phyloP scores from a whole-genome alignment of 2,797 vertebrate species.

The Sebastes taczanowskii region DNA sequence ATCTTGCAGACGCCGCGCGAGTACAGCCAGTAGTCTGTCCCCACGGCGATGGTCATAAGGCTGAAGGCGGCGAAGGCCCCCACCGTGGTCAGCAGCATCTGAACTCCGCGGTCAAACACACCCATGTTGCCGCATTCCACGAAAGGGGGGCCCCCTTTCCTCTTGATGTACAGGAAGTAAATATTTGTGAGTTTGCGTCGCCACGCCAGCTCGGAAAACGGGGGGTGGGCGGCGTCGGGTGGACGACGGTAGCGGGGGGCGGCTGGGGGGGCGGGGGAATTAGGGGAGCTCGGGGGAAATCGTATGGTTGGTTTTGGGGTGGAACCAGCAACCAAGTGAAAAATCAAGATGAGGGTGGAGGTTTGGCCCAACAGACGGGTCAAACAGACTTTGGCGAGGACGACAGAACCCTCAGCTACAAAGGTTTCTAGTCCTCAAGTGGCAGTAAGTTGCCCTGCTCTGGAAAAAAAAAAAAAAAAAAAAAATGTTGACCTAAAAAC shows the following conservation, averaged over 20 bases:
- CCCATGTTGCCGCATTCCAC: conserved; percentile 99
- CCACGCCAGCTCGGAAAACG: conserved; percentile 78
- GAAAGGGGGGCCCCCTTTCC: conserved; percentile 93
- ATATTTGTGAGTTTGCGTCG: conserved; percentile 84
- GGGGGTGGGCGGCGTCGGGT: conserved; percentile 61
- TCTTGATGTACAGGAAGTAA: conserved; percentile 85
- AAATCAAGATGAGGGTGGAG: conserved; percentile 32
- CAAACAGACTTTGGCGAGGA: conserved; percentile 37
- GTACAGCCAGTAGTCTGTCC: conserved; percentile 99
- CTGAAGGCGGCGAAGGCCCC: conserved; percentile 99
- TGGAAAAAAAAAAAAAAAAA: conserved; percentile 36
- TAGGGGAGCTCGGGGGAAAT: conserved; percentile 75
- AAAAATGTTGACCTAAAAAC: conserved; percentile 67
- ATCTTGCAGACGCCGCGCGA: conserved; percentile 97
- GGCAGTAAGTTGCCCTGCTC: conserved; percentile 55
- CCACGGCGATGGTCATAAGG: conserved; percentile 99
- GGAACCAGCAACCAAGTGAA: conserved; percentile 39
- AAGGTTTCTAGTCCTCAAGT: conserved; percentile 41
- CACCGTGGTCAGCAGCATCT: conserved; percentile 99
- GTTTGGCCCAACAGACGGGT: conserved; percentile 33
- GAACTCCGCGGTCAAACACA: conserved; percentile 98
- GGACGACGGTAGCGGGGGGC: conserved; percentile 61
- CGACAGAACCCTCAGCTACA: conserved; percentile 22
- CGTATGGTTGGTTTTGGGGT: conserved; percentile 77
- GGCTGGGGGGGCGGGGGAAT: conserved; percentile 63